phyloP scores from a whole-genome alignment of 2,888 invertebrate species.

The Hydropsyche betteni region DNA sequence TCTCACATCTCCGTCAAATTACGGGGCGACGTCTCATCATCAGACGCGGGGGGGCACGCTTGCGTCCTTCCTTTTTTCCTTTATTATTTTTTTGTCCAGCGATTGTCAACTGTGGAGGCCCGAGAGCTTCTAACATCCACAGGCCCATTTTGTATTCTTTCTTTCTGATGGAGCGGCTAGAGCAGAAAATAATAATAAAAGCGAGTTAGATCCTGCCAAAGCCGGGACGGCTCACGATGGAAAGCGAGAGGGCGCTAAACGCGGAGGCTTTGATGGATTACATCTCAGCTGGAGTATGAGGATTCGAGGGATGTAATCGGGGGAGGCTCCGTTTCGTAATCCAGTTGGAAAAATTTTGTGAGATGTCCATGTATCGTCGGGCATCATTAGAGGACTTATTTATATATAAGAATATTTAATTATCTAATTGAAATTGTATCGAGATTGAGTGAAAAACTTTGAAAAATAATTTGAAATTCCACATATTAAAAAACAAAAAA shows the following conservation, averaged over 20 bases:
- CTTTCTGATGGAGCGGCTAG: not conserved
- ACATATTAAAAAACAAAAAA: no score
- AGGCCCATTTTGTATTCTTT: no score
- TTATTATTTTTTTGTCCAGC: conserved; percentile 17
- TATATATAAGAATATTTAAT: no score
- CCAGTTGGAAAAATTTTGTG: conserved; percentile 13
- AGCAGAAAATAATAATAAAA: conserved; percentile 31
- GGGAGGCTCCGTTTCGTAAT: not conserved
- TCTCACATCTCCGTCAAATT: conserved; percentile 28
- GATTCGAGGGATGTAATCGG: not conserved
- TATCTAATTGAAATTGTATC: no score
- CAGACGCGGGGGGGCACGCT: not conserved
- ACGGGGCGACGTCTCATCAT: conserved; percentile 28
- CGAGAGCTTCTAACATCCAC: not conserved
- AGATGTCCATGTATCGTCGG: not conserved
- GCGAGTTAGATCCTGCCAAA: conserved; percentile 21
- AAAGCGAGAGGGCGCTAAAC: conserved; percentile 22
- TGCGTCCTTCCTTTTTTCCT: not conserved
- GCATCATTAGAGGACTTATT: no score
- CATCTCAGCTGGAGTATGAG: not conserved
- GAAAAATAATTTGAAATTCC: no score
- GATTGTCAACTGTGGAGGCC: conserved; percentile 13
- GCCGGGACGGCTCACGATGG: conserved; percentile 6
- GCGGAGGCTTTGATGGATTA: conserved; percentile 31
- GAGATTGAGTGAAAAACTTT: no score